Evolutionary conservation across 1,140 invertebrate genomes (phyloP).

Genomic region (Euura lappo): DNA sequence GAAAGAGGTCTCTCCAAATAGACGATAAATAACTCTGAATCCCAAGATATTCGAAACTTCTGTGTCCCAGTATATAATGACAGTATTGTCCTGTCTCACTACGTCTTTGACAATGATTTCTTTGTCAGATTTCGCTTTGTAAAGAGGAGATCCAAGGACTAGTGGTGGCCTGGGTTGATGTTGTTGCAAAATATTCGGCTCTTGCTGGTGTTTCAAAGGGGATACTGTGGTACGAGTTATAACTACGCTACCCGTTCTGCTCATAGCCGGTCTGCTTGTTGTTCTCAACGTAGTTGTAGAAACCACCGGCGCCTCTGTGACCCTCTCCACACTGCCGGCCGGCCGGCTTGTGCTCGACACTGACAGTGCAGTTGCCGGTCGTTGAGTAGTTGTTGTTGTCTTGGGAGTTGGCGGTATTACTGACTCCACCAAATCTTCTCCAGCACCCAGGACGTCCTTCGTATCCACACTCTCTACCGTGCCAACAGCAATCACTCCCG

Average conservation of each 20-base stretch:
- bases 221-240: conserved; percentile 51
- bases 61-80: conserved; percentile 91
- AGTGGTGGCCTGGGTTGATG: conserved; percentile 71
- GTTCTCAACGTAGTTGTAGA: conserved; percentile 40
- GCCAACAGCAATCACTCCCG: conserved; percentile 63
- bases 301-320: conserved; percentile 31
- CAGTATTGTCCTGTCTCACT: conserved; percentile 83
- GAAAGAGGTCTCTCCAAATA: conserved; percentile 90
- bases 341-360: conserved; percentile 38
- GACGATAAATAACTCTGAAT: conserved; percentile 86
- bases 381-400: conserved; percentile 39
- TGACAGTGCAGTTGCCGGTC: conserved; percentile 40
- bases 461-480: conserved; percentile 62
- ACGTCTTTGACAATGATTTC: conserved; percentile 87
- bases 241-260: conserved; percentile 57
- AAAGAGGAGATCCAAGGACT: conserved; percentile 72
- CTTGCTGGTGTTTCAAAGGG: conserved; percentile 46
- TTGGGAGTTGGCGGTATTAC: conserved; percentile 30
- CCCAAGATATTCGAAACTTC: conserved; percentile 84
- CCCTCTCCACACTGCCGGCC: conserved; percentile 25
- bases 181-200: conserved; percentile 42
- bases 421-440: conserved; percentile 37
- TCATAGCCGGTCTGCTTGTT: conserved; percentile 43
- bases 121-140: conserved; percentile 69
- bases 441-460: conserved; percentile 54